Conservation (phyloP, 2,888 invertebrate genomes). For the Penaeus monodon region DNA sequence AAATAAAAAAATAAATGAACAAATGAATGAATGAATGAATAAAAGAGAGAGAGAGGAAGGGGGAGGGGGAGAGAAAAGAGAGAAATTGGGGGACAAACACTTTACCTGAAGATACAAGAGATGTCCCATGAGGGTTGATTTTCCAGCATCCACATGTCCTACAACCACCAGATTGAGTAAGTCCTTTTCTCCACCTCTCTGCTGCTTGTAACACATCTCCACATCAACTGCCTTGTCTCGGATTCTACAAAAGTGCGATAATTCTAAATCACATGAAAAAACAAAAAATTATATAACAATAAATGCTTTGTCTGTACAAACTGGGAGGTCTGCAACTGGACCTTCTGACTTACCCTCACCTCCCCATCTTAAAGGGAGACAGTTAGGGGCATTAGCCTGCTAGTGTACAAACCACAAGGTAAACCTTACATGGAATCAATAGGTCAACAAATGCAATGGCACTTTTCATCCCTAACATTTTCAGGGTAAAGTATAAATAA, state of each 20-base stretch:
- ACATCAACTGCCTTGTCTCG: slow-evolving; percentile 71
- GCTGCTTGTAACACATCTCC: slow-evolving; percentile 78
- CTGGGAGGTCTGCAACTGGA: no score
- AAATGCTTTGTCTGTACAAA: no score
- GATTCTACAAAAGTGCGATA: slow-evolving; percentile 39
- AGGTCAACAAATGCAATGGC: no score
- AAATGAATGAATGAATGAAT: not conserved
- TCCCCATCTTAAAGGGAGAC: no score
- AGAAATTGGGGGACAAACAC: not conserved
- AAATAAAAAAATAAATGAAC: not conserved
- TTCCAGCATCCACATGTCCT: slow-evolving; percentile 94
- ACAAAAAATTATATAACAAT: slow-evolving; percentile 13
- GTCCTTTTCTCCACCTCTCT: slow-evolving; percentile 85
- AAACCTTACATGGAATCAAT: no score
- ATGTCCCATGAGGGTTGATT: slow-evolving; percentile 94
- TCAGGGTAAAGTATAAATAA: no score
- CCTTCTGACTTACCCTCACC: no score
- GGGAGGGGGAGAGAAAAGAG: not conserved
- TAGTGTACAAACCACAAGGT: no score
- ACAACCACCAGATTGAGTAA: slow-evolving; percentile 92
- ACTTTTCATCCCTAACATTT: no score
- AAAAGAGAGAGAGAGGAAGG: not conserved
- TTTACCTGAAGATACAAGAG: slow-evolving; percentile 79
- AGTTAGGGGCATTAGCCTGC: no score
- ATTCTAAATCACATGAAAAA: slow-evolving; percentile 19